Evolutionary conservation across 2,888 invertebrate genomes (phyloP).

Genomic region (Camptogramma bilineatum): DNA sequence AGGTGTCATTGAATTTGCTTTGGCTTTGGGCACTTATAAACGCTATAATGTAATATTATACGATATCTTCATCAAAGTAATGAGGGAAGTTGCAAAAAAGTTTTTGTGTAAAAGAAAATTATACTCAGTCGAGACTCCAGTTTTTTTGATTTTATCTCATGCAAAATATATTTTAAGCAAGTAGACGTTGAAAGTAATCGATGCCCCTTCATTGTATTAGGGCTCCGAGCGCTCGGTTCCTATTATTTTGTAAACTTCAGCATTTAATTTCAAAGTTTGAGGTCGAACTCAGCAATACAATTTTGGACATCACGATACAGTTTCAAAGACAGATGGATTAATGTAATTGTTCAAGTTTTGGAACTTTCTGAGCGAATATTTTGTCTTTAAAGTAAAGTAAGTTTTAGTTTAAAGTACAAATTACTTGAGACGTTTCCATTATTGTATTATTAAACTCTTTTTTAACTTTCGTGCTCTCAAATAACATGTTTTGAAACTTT

Average conservation of each 20-base stretch:
- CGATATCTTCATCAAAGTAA: too few species aligned
- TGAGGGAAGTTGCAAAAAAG: too few species aligned
- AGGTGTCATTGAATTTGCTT: too few species aligned
- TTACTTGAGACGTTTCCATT: conserved; percentile 11
- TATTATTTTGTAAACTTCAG: conserved; percentile 29
- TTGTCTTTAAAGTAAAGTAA: conserved; percentile 21
- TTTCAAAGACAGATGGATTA: conserved; percentile 46
- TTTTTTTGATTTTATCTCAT: neutral
- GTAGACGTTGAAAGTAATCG: conserved; percentile 1
- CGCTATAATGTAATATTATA: too few species aligned
- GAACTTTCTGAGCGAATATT: conserved; percentile 41
- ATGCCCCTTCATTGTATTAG: conserved; percentile 4
- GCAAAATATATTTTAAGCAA: neutral
- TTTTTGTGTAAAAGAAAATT: too few species aligned
- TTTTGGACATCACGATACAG: conserved; percentile 43
- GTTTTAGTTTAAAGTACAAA: conserved; percentile 11
- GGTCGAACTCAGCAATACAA: conserved; percentile 42
- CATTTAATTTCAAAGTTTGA: conserved; percentile 34
- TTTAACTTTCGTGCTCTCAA: conserved; percentile 1
- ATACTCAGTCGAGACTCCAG: too few species aligned
- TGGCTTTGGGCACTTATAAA: too few species aligned
- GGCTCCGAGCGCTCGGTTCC: conserved; percentile 14
- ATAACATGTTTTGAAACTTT: neutral
- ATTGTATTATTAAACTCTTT: conserved; percentile 5
- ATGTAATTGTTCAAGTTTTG: conserved; percentile 44